Evolutionary conservation across 2,888 invertebrate species (phyloP), one percentile per base, ranked within the genome.

Genomic region (Drosophila percnosoma): DNA sequence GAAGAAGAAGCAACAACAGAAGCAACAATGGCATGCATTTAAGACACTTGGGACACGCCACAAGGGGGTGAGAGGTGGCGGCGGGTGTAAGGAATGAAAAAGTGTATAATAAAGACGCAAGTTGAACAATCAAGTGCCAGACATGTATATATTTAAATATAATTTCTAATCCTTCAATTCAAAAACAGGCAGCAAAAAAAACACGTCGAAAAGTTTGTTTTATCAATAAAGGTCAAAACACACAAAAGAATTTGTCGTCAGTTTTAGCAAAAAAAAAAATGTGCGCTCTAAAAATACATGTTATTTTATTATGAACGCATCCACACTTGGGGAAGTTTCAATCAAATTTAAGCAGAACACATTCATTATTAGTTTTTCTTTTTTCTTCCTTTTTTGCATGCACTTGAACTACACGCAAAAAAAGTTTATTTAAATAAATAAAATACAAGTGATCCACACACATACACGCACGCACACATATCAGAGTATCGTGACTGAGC

Each of bases 371-470:
- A 45, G 42, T n/a, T 40, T 64, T 11, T 68, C 36, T 48, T 36
- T 24, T 1, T 62, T 13, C 24, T n/a, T 53, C 52, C 48, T 29
- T 62, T 57, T 57, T 67, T 64, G 31, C 64, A 64, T 80, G 79
- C 79, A 84, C 84, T 89, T 83, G 89, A 83, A 88, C 87, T 83
- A 83, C 71, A 57, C 65, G 73, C 68, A 73, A 78, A 83, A 81
- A 54, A 59, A 69, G 66, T 71, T 71, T 82, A 86, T 88, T 90
- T 89, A 81, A 84, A 84, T 83, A 83, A 87, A 83, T 84, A 89
- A 84, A 78, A 89, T 84, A 78, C 89, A 78, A 84, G 85, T 78
- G 77, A 82, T 78, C 78, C 57, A 69, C 51, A 69, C 78, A 68
- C 21, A 62, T 31, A 59, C 38, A 69, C 53, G 67, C 78, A 68